Base-by-base conservation (phyloP, 2,113 vertebrate species). In the Zosterops lateralis region DNA sequence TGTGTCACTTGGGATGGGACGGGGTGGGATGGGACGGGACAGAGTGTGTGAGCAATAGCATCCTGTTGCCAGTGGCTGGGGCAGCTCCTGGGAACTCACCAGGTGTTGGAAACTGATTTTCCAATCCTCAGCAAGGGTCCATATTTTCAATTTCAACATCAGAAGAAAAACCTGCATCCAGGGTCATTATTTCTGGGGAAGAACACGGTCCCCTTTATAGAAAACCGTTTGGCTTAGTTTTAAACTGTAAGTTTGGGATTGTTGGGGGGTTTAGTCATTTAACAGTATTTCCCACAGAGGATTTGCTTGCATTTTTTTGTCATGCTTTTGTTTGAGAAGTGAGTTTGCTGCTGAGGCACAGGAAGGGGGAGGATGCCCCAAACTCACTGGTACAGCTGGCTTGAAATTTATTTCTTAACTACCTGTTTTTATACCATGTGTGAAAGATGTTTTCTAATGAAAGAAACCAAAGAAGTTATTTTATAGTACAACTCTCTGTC, bases 381-480 rank as follows among this genome's bases (percentile, higher is more conserved):
- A 8, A 51, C 40, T 48, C 80, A 38, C 54, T n/a, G 42, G 60
- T 60, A 19, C 51, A 73, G 56, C 29, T 11, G 3, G 22, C 48
- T 60, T 85, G 42, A 58, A 32, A 28, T 28, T 57, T 40, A 4
- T 80, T 83, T 60, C 60, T 60, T 9, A 85, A 56, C 58, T 86
- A n/a, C 44, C 56, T 83, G 36, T 6, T 87, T 95, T 95, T 60
- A 31, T 65, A 87, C 40, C 24, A 3, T 8, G 0, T 36, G 6
- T 58, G 28, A 32, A 56, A 56, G 60, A 42, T 11, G 19, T 91
- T 93, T 96, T 81, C 57, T 94, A 84, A 78, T 57, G n/a, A 61
- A 81, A 90, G n/a, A 94, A 95, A 89, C 11, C 71, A 91, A 95
- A 95, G 62, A 92, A 68, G 16, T 36, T 95, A 90, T 96, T 94